phyloP scores from a whole-genome alignment of 1,140 invertebrate genomes.

The Penaeus vannamei region DNA sequence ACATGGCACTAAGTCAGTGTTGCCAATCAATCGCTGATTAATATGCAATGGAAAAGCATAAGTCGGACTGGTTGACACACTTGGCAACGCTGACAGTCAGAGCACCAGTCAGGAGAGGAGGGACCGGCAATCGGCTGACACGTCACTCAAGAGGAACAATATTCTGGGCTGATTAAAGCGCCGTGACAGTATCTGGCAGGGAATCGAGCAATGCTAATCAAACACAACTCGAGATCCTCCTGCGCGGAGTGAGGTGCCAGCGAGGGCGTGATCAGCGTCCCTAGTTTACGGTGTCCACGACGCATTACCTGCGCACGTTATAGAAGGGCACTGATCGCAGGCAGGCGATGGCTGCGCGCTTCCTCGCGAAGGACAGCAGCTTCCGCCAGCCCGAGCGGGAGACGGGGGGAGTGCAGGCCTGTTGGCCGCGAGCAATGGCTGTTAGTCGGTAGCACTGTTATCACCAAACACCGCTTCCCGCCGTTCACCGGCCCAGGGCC shows the following conservation, averaged over 20 bases:
- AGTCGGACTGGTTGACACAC: no score
- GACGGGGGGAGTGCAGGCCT: constrained; percentile 95
- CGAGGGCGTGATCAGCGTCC: neutral
- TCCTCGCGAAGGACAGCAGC: constrained; percentile 92
- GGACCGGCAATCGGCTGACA: no score
- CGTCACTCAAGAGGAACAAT: no score
- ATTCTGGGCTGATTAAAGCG: no score
- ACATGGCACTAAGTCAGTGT: no score
- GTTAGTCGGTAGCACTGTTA: constrained; percentile 71
- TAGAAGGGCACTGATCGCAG: constrained; percentile 93
- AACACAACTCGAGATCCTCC: no score
- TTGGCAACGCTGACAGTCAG: no score
- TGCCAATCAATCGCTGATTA: no score
- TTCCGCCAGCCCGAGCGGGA: constrained; percentile 96
- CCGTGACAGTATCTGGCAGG: no score
- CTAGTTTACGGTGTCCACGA: constrained; percentile 8
- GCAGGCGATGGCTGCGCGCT: constrained; percentile 95
- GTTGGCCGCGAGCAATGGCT: constrained; percentile 98
- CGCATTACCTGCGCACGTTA: constrained; percentile 86
- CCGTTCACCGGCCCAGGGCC: neutral
- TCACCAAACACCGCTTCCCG: constrained; percentile 29
- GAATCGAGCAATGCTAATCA: no score
- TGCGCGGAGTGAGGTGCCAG: neutral
- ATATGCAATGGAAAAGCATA: no score
- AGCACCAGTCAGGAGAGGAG: no score